Conservation (phyloP, 1,140 invertebrate genomes). For the Papilio machaon region DNA sequence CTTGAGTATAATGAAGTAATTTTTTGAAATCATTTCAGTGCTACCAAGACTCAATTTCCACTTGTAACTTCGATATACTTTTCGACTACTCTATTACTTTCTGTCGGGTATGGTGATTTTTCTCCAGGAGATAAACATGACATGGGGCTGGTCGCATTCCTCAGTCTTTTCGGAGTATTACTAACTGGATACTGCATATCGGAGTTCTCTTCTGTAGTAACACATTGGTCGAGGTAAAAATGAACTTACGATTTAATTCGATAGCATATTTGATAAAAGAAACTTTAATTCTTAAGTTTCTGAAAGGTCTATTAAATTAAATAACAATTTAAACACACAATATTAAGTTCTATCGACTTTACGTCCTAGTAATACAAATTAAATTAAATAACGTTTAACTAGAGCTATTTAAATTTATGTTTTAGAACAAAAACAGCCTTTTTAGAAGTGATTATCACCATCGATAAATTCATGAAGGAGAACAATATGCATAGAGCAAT, state of each 20-base stretch:
- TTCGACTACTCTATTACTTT: constrained; percentile 65
- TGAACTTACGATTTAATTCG: neutral
- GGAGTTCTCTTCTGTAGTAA: constrained; percentile 76
- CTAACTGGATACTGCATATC: constrained; percentile 74
- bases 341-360: too few relatives aligned
- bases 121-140: constrained; percentile 70
- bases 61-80: constrained; percentile 73
- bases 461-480: constrained; percentile 76
- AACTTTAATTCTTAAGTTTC: constrained; percentile 9
- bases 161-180: constrained; percentile 73
- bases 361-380: too few relatives aligned
- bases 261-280: neutral
- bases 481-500: constrained; percentile 75
- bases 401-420: constrained; percentile 20
- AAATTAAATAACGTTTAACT: neutral
- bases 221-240: constrained; percentile 72
- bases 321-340: neutral
- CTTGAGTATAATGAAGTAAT: neutral
- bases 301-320: neutral
- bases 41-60: constrained; percentile 55
- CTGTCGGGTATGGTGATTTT: constrained; percentile 75
- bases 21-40: constrained; percentile 43
- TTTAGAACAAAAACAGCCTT: constrained; percentile 76
- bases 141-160: constrained; percentile 69
- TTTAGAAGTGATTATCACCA: constrained; percentile 74